Base-by-base conservation (phyloP, 2,888 invertebrate genomes). In the Brachypalpus laphriformis region DNA sequence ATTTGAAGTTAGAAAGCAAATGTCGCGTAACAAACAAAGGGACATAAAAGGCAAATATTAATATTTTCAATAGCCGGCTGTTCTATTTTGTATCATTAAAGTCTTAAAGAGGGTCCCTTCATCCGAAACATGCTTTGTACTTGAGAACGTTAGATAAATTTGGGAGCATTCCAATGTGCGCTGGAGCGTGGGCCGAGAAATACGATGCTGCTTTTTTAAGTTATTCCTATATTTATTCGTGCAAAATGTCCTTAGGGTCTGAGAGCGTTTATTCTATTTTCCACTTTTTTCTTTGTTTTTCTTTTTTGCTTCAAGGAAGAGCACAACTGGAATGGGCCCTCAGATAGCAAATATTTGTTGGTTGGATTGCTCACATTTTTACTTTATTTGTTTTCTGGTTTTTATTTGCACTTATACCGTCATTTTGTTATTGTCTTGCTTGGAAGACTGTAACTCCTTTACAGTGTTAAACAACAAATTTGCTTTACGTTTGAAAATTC, bases 221-320 rank as follows among this genome's bases (percentile, higher is more conserved):
- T 71, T 54, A 47, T 63, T 71, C 45, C 56, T 51, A 20, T 49
- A 78, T 78, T 72, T 61, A 22, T 57, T 72, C 47, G 56, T 47
- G 49, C 18, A 65, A 65, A 72, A 72, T 56, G 47, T 65, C 56
- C 63, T 78, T 63, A 56, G 57, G 63, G 61, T 61, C 25, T 18
- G 31, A 54, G 59, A 25, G 47, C 47, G 25, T 61, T 66, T 47
- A 18, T 63, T 37, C 16, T 49, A 49, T 47, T 20, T 16, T 34
- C 8, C 11, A 20, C n/a, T 68, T 1, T 22, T 37, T 49, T 34
- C 8, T n/a, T 42, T 18, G 9, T 47, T 47, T 47, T 20, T 3
- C 2, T 20, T 47, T 3, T 9, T 11, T 22, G 11, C n/a, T 51
- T 25, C 14, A 56, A 31, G 8, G 7, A 20, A 22, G 9, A 22